These are phyloP conservation scores for Monodelphis domestica DNA, from an alignment of 2,797 vertebrate species.

Conservation along the genomic window DNA sequence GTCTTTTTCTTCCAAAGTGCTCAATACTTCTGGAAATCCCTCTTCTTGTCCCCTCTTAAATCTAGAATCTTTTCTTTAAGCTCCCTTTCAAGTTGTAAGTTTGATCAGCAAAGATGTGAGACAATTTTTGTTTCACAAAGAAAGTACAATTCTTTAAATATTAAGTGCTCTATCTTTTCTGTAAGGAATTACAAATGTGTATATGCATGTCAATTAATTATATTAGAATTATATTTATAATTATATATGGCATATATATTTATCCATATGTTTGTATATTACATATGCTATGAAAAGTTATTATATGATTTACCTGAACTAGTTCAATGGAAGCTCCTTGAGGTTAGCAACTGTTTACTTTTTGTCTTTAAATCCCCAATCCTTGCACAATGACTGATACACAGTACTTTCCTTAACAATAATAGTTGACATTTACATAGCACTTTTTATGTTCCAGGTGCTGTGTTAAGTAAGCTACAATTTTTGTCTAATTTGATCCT, in stretches of 20 bases:
- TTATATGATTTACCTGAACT: not conserved
- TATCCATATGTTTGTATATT: not conserved
- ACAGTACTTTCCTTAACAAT: not conserved
- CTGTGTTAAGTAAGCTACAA: not conserved
- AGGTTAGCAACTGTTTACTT: not conserved
- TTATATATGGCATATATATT: too few relatives aligned
- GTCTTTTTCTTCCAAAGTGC: constrained; percentile 11
- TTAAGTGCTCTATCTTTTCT: constrained; percentile 60
- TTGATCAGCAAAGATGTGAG: constrained; percentile 48
- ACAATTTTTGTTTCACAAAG: constrained; percentile 37
- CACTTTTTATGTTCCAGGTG: not conserved
- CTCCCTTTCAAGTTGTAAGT: constrained; percentile 45
- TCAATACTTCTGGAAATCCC: constrained; percentile 43
- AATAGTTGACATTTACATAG: not conserved
- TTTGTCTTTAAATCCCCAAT: not conserved
- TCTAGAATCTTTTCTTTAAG: constrained; percentile 36
- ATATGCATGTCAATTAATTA: constrained; percentile 43
- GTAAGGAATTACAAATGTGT: constrained; percentile 29
- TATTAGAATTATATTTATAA: too few relatives aligned
- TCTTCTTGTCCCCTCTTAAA: not conserved
- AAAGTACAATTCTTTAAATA: constrained; percentile 37
- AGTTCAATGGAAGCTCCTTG: not conserved
- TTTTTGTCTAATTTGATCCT: not conserved
- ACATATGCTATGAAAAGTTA: not conserved
- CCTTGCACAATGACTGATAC: not conserved